Conservation (phyloP, 2,888 invertebrate genomes). For the Calliphora vomitoria region DNA sequence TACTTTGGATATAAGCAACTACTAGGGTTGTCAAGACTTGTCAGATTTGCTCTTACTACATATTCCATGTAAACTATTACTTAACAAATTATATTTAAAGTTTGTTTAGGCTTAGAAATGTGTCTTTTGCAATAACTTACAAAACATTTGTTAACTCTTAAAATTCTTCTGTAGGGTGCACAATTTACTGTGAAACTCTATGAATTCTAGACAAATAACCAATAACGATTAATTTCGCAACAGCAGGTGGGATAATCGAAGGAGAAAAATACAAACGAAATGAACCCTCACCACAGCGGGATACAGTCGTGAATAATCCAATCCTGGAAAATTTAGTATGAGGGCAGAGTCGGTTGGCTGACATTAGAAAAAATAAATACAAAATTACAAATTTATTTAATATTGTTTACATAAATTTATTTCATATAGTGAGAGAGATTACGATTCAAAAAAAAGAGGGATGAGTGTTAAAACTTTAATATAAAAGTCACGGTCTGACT, state of each 20-base stretch:
- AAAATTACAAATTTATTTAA: constrained; percentile 65
- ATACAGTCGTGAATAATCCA: constrained; percentile 53
- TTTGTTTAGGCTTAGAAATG: too few species aligned
- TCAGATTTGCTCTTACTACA: too few species aligned
- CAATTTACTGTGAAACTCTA: background rate
- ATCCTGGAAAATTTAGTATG: background rate
- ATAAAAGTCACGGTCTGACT: constrained; percentile 53
- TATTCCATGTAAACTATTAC: too few species aligned
- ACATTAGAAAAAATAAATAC: constrained; percentile 32
- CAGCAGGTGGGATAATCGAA: constrained; percentile 74
- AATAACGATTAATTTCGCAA: constrained; percentile 77
- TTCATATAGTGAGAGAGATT: constrained; percentile 6
- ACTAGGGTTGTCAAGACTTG: too few species aligned
- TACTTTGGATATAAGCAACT: too few species aligned
- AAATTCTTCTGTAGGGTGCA: background rate
- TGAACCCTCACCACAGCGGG: constrained; percentile 63
- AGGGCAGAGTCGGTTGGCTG: background rate
- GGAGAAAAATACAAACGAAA: constrained; percentile 25
- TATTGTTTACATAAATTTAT: constrained; percentile 53
- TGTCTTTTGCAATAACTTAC: background rate
- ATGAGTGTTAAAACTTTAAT: constrained; percentile 54
- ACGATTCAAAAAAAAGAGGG: background rate
- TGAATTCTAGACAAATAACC: constrained; percentile 65
- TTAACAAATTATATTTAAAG: too few species aligned
- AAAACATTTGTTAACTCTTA: background rate